Conservation (phyloP, 2,888 invertebrate genomes). For the Erannis defoliaria region DNA sequence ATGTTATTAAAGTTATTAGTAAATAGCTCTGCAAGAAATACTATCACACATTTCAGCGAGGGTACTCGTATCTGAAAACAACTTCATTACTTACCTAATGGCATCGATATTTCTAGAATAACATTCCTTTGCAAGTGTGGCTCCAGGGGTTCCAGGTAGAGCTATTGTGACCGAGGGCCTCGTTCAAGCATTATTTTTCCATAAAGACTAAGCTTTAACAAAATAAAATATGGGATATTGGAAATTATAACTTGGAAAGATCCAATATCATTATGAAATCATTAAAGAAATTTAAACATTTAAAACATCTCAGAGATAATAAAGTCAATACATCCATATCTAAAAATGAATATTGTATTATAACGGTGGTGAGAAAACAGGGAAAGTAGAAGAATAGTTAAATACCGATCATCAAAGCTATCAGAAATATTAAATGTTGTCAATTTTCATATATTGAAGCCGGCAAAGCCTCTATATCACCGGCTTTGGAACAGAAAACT, state of each 20-base stretch:
- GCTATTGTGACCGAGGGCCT: constrained; percentile 37
- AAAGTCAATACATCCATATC: no score
- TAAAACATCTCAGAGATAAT: no score
- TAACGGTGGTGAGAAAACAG: background rate
- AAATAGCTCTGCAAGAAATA: background rate
- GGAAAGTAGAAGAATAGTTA: background rate
- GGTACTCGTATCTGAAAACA: constrained; percentile 17
- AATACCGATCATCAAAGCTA: background rate
- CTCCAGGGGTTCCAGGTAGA: constrained; percentile 34
- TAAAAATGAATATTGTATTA: background rate
- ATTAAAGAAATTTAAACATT: no score
- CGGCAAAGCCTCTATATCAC: constrained; percentile 13
- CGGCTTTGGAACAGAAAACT: constrained; percentile 14
- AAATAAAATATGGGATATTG: no score
- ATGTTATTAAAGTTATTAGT: background rate
- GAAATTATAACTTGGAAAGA: no score
- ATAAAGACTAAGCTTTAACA: constrained; percentile 5
- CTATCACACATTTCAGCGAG: constrained; percentile 4
- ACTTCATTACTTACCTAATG: constrained; percentile 29
- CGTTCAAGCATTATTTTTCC: constrained; percentile 19
- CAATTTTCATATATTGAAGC: constrained; percentile 8
- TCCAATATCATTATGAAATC: no score
- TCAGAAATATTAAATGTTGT: background rate
- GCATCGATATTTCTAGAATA: constrained; percentile 7
- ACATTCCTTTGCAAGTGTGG: constrained; percentile 16